Evolutionary conservation across 53 echinoderm and acorn worm genomes (phyloP).

Genomic region (Holothuria scabra): DNA sequence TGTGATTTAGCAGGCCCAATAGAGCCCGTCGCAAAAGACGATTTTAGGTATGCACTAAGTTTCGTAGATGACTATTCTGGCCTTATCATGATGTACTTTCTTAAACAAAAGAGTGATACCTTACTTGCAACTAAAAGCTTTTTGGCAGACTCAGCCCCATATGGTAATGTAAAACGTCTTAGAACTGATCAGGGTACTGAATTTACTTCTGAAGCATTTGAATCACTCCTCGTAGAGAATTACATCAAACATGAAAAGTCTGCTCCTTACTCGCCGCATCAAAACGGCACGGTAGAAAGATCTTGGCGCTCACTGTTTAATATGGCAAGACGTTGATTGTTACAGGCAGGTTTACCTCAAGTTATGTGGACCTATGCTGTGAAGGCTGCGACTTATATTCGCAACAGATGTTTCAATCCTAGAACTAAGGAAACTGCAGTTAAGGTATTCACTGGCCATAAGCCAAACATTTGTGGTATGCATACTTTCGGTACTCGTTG

Average conservation of each 20-base stretch:
- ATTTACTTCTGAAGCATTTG: constrained; percentile 26
- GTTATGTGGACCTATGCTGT: constrained; percentile 59
- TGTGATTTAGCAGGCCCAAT: constrained; percentile 66
- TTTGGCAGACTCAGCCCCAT: constrained; percentile 56
- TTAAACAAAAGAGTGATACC: constrained; percentile 56
- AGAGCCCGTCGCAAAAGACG: constrained; percentile 25
- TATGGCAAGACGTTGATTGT: constrained; percentile 54
- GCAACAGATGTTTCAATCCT: constrained; percentile 55
- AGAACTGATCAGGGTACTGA: constrained; percentile 44
- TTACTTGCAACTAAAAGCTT: constrained; percentile 45
- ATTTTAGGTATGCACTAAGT: constrained; percentile 42
- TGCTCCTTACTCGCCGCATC: constrained; percentile 57
- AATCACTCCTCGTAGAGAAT: constrained; percentile 7
- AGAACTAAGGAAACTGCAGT: constrained; percentile 11
- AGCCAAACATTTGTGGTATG: constrained; percentile 49
- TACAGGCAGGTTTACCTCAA: constrained; percentile 43
- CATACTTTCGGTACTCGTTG: constrained; percentile 48
- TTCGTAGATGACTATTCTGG: constrained; percentile 62
- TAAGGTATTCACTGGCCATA: constrained; percentile 43
- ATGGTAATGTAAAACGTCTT: constrained; percentile 36
- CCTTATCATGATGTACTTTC: constrained; percentile 42
- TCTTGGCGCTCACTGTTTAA: constrained; percentile 60
- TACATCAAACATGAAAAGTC: constrained; percentile 34
- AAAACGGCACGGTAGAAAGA: constrained; percentile 61
- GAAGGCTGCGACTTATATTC: constrained; percentile 41